These are phyloP conservation scores for Heliconius ismenius DNA, from an alignment of 2,888 invertebrate genomes.

Conservation along the genomic window DNA sequence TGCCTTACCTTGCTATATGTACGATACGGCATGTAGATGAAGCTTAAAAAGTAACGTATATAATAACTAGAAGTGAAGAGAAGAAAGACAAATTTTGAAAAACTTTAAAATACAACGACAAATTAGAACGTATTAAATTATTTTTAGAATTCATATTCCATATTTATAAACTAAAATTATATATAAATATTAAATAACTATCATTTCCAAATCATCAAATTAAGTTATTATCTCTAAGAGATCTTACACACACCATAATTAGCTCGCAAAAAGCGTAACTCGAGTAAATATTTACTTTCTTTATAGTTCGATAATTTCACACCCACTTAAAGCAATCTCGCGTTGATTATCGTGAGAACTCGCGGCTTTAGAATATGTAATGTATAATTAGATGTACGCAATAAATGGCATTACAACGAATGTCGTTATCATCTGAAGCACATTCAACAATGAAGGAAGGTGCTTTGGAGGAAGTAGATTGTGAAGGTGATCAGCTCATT, in stretches of 20 bases:
- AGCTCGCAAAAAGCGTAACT: constrained; percentile 10
- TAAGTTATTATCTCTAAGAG: neutral
- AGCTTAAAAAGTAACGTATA: too few species aligned
- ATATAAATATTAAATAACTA: neutral
- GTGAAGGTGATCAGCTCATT: neutral
- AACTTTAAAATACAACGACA: neutral
- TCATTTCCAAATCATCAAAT: neutral
- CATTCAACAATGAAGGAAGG: constrained; percentile 28
- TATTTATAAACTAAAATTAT: neutral
- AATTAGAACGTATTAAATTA: neutral
- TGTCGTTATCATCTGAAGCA: constrained; percentile 13
- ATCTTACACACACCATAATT: neutral
- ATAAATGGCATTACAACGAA: constrained; percentile 20
- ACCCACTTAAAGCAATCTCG: constrained; percentile 24
- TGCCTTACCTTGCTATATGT: too few species aligned
- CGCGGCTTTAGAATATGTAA: constrained; percentile 1
- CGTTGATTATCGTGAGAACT: constrained; percentile 28
- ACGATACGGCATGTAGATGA: too few species aligned
- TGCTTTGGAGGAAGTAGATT: constrained; percentile 7
- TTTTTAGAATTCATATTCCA: neutral
- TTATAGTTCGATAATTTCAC: constrained; percentile 14
- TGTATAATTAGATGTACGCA: constrained; percentile 14
- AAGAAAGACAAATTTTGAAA: neutral
- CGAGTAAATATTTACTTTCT: constrained; percentile 19
- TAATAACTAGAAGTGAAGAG: neutral